Base-by-base conservation (phyloP, 2,888 invertebrate species). In the Polietes domitor region DNA sequence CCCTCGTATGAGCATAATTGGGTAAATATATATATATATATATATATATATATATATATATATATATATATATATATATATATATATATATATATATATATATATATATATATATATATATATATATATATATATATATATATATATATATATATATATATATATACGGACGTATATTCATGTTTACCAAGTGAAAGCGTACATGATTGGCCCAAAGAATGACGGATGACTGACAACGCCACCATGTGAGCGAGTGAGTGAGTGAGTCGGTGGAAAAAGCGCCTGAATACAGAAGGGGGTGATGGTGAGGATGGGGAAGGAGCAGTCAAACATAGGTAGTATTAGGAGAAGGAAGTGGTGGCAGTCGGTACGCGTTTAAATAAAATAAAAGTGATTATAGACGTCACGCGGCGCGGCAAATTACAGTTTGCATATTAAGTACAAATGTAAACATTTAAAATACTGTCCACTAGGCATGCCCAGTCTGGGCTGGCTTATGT, bases 391-490 rank as follows among this genome's bases (percentile, higher is more conserved):
- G 89, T 89, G 89, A 90, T 90, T 90, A 89, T 89, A 88, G 87
- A 88, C 88, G 89, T 89, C 89, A 89, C 89, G 88, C 88, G 88
- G 88, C 89, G 89, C 89, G 87, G 88, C 90, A 89, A 89, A 89
- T 90, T 90, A 87, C 89, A 89, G 88, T 89, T 89, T 83, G 80
- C 80, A 83, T 83, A 80, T 77, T 77, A 83, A 83, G 63, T 77
- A 58, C 80, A 75, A 79, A 77, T 75, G 71, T 63, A 83, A 65
- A 68, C 9, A 68, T 43, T 9, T 41, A 17, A 32, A 24, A 43
- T n/a, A n/a, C n/a, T 68, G 32, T 37, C 41, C 65, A 41, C 7
- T 37, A 37, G 7, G 19, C 65, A 65, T 41, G 26, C 5, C n/a
- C n/a, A 10, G 41, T 32, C 41, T 41, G 41, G 41, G 6, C 32